Evolutionary conservation across 2,888 invertebrate species (phyloP), one percentile per base, ranked within the genome.

Genomic region (Lochmaea crataegi): DNA sequence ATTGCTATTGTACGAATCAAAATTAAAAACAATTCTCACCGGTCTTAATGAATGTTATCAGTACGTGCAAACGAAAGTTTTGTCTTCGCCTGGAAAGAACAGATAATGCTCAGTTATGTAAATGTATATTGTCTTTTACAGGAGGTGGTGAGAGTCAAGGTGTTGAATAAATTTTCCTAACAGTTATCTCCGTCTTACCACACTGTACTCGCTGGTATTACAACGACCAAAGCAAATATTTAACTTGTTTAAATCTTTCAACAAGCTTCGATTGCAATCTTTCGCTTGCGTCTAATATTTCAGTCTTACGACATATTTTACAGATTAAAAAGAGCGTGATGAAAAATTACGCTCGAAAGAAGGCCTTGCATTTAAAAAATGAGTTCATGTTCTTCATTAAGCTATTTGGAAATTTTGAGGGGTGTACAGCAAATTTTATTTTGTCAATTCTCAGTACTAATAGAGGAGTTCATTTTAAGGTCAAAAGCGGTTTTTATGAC

Each of bases 51-150:
- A 73, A 75, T 65, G 72, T 76, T 77, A 78, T 78, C 77, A 77
- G 75, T 42, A 72, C 61, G 73, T 72, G 71, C 72, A 74, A 75
- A 77, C 75, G 71, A 66, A 75, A 74, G 65, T 42, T 42, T 41
- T 42, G 16, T 11, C 61, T 63, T 18, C 18, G 74, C 73, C 77
- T 80, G 79, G 76, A 75, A 80, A 77, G 77, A 79, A 77, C 79
- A 80, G 83, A 84, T 84, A 84, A 83, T 83, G 82, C 83, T 83
- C 84, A 83, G 83, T 83, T 84, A 84, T 84, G 84, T 82, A 84
- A 84, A 84, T 84, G 82, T 82, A 81, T 83, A 83, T 84, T 84
- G 83, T 84, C 84, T 84, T 83, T 84, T 80, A 77, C 77, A 76
- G 77, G 79, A 82, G 82, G 42, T 82, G 83, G 79, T 79, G 78